phyloP scores from a whole-genome alignment of 1,140 invertebrate genomes.

The Bombus impatiens region DNA sequence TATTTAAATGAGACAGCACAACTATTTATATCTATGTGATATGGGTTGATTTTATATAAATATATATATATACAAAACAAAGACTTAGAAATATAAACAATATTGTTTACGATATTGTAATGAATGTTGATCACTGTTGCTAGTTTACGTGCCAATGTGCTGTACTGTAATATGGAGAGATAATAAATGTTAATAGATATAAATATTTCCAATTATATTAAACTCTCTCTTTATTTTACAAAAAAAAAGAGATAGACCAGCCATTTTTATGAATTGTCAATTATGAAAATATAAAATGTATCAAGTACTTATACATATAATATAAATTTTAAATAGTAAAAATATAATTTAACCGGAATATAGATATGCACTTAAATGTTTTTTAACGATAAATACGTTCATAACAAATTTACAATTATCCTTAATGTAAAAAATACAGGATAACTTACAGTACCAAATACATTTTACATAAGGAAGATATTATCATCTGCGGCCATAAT shows the following conservation, averaged over 20 bases:
- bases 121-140: slow-evolving; percentile 78
- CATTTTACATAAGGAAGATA: slow-evolving; percentile 91
- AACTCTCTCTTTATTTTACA: neutral
- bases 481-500: slow-evolving; percentile 95
- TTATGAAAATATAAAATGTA: neutral
- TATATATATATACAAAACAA: slow-evolving; percentile 61
- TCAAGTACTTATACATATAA: neutral
- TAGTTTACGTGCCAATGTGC: slow-evolving; percentile 76
- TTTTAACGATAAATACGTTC: neutral
- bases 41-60: slow-evolving; percentile 71
- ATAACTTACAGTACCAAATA: slow-evolving; percentile 18
- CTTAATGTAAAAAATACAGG: slow-evolving; percentile 17
- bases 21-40: slow-evolving; percentile 63
- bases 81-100: slow-evolving; percentile 61
- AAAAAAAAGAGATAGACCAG: neutral
- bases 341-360: slow-evolving; percentile 21
- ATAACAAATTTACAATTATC: neutral
- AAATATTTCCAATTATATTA: slow-evolving; percentile 46
- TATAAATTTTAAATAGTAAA: neutral
- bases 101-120: slow-evolving; percentile 73
- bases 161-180: slow-evolving; percentile 68
- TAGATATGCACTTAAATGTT: neutral
- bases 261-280: neutral
- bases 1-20: slow-evolving; percentile 54
- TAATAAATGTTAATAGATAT: slow-evolving; percentile 77